Evolutionary conservation across 2,888 invertebrate species (phyloP), one percentile per base, ranked within the genome.

Genomic region (Eristalis intricaria): DNA sequence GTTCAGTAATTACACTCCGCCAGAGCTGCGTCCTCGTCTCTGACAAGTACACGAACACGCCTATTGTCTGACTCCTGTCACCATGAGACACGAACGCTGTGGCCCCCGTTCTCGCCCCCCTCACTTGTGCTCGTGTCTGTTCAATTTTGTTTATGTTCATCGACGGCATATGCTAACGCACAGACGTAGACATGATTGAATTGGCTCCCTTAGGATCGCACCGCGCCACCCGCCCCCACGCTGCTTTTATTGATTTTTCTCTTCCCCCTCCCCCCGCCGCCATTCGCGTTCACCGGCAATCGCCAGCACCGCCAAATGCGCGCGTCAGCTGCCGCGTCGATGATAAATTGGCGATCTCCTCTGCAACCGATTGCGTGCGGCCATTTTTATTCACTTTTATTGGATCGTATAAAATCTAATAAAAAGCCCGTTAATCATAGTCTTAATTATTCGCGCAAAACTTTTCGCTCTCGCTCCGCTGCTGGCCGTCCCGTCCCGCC

Each of bases 361-460:
- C 68, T 63, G 43, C 22, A 58, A 64, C 63, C 32, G 74, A 81
- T 81, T 81, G 69, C 40, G 74, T 80, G 66, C 43, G 63, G 68
- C 74, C n/a, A 68, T 63, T 74, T 74, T 68, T 64, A 74, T 80
- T 80, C 68, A 63, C 22, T 80, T 74, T 80, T 80, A 80, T 80
- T 68, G 32, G 63, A 75, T 74, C 40, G 23, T 19, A 75, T 81
- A 74, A 58, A 69, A 81, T 75, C 68, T 75, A 81, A 75, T 75
- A 75, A 81, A 80, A 81, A 56, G 74, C 81, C 40, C 63, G 74
- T 75, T 74, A 75, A 69, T 74, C 74, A 81, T 75, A 58, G 40
- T 68, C 66, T 73, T 75, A 81, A 81, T 81, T 69, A 81, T 75
- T 19, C 50, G 19, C 68, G 43, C 61, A 40, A 29, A 79, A 71